Percentiles rank a stretch among this genome's conserved stretches.
These are phyloP conservation scores for Callithrix jacchus DNA, from an alignment of 2,113 vertebrate species.

Conservation along the genomic window DNA sequence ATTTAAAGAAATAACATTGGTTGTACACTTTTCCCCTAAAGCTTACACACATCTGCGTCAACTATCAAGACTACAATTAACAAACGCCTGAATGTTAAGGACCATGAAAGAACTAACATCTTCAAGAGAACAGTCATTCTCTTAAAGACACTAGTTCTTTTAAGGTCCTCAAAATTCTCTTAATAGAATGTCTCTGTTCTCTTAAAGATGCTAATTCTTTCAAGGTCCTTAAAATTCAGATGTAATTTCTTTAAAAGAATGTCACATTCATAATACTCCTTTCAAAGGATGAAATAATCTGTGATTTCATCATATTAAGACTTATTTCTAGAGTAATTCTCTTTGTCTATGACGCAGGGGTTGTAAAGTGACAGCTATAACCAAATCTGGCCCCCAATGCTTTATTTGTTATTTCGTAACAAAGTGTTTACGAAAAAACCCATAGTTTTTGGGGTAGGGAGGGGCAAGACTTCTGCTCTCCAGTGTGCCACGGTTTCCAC, in stretches of 20 bases:
- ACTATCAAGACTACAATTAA: slow-evolving; percentile 24
- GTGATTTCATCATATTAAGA: background rate
- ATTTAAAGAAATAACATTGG: slow-evolving; percentile 31
- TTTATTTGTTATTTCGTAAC: slow-evolving; percentile 10
- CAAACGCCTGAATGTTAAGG: slow-evolving; percentile 4
- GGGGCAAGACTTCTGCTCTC: background rate
- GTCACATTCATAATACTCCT: background rate
- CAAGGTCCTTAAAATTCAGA: background rate
- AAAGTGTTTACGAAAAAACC: background rate
- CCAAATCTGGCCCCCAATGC: background rate
- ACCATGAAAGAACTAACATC: background rate
- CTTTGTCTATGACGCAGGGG: background rate
- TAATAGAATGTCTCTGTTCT: no score
- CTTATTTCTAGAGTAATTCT: background rate
- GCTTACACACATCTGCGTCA: background rate
- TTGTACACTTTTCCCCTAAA: slow-evolving; percentile 6
- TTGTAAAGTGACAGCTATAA: background rate
- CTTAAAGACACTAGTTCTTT: background rate
- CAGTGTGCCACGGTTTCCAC: background rate
- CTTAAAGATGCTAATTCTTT: no score
- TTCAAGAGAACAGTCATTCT: background rate
- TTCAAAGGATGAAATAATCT: background rate
- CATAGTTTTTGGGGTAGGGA: background rate
- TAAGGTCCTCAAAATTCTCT: background rate
- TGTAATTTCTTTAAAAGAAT: background rate